Conservation (phyloP, 2,113 vertebrate species). For the Ptilonorhynchus violaceus region DNA sequence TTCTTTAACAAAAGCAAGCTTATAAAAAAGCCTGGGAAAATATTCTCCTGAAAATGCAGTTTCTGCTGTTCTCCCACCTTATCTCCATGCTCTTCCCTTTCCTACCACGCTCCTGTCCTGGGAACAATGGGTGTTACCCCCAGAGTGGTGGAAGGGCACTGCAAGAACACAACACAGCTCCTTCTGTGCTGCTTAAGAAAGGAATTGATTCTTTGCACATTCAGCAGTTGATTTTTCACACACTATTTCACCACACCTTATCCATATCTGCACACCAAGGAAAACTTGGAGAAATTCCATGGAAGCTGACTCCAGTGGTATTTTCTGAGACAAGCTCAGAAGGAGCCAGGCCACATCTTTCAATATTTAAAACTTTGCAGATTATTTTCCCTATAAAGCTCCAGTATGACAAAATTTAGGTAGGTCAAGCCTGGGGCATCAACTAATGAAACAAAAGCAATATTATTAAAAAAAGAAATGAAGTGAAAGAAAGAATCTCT, state of each 20-base stretch:
- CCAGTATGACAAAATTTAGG: neutral
- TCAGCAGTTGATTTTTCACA: neutral
- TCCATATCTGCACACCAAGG: neutral
- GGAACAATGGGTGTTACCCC: neutral
- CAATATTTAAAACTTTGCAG: neutral
- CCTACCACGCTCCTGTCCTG: neutral
- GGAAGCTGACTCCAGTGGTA: neutral
- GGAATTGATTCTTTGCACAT: neutral
- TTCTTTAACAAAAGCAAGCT: slow-evolving; percentile 1
- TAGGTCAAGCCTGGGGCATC: neutral
- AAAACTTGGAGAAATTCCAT: neutral
- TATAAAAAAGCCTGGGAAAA: slow-evolving; percentile 13
- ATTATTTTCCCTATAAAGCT: neutral
- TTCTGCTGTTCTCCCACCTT: neutral
- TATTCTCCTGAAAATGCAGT: neutral
- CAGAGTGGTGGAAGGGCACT: neutral
- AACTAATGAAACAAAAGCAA: neutral
- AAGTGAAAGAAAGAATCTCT: neutral
- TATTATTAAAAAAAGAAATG: neutral
- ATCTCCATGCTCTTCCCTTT: neutral
- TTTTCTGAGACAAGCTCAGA: neutral
- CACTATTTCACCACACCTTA: neutral
- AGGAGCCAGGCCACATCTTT: neutral
- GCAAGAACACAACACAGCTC: neutral
- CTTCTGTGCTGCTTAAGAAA: neutral